Evolutionary conservation across 2,888 invertebrate genomes (phyloP).

Genomic region (Cataglyphis cursor): DNA sequence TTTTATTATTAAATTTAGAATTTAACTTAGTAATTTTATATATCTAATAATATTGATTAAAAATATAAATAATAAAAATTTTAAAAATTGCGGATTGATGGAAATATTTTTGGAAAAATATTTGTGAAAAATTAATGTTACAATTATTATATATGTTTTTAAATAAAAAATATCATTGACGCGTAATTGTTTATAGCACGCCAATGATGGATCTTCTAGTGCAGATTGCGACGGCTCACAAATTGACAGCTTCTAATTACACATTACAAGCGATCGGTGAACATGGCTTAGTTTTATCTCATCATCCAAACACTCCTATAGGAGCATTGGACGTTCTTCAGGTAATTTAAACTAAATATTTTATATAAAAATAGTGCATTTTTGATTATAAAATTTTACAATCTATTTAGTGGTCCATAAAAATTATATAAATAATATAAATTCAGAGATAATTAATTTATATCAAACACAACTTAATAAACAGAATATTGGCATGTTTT

Average conservation of each 20-base stretch:
- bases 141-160: background rate
- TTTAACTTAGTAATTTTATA: background rate
- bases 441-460: background rate
- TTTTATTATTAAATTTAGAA: no score
- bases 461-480: background rate
- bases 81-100: background rate
- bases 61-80: background rate
- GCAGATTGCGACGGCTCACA: constrained; percentile 90
- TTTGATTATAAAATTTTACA: background rate
- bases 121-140: background rate
- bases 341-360: constrained; percentile 75
- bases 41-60: background rate
- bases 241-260: constrained; percentile 90
- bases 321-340: constrained; percentile 88
- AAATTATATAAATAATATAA: background rate
- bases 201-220: constrained; percentile 93
- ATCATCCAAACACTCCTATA: constrained; percentile 92
- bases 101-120: background rate
- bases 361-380: background rate
- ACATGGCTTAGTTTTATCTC: constrained; percentile 89
- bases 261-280: constrained; percentile 90
- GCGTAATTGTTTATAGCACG: constrained; percentile 88
- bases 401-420: background rate
- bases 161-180: constrained; percentile 6
- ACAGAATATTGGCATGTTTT: background rate